A percentile compares a stretch with the other conserved stretches of the same genome.
These are phyloP conservation scores for Limulus polyphemus DNA, from an alignment of 2,888 invertebrate species.

Conservation along the genomic window DNA sequence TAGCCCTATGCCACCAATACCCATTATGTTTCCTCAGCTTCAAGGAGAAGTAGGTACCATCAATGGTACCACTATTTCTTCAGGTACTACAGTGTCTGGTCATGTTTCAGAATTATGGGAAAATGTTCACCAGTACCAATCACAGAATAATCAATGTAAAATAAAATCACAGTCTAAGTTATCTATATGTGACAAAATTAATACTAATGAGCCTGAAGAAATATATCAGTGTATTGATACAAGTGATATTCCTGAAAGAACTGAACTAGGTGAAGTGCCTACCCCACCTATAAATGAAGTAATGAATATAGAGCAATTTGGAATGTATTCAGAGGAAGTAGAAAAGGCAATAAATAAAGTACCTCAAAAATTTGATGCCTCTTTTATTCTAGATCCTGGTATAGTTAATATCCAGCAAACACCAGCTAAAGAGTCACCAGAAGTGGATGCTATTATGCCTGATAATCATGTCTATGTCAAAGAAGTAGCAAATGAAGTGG, in stretches of 20 bases:
- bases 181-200: background rate
- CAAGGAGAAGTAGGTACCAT: background rate
- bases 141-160: background rate
- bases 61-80: background rate
- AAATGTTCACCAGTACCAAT: background rate
- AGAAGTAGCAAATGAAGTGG: too few species aligned
- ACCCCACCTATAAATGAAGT: constrained; percentile 12
- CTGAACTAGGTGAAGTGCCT: constrained; percentile 19
- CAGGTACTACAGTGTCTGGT: background rate
- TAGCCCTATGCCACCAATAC: background rate
- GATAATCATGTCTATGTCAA: too few species aligned
- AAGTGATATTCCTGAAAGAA: constrained; percentile 14
- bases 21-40: background rate
- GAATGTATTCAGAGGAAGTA: too few species aligned
- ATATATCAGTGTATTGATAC: background rate
- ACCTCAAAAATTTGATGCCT: too few species aligned
- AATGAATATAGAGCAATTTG: background rate
- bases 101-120: background rate
- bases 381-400: too few species aligned
- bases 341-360: too few species aligned
- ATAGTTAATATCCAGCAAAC: too few species aligned
- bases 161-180: background rate
- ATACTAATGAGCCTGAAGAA: background rate
- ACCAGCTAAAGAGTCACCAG: too few species aligned
- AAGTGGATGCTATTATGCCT: too few species aligned